Conservation (phyloP, 2,113 vertebrate species). For the Dasyornis broadbenti region DNA sequence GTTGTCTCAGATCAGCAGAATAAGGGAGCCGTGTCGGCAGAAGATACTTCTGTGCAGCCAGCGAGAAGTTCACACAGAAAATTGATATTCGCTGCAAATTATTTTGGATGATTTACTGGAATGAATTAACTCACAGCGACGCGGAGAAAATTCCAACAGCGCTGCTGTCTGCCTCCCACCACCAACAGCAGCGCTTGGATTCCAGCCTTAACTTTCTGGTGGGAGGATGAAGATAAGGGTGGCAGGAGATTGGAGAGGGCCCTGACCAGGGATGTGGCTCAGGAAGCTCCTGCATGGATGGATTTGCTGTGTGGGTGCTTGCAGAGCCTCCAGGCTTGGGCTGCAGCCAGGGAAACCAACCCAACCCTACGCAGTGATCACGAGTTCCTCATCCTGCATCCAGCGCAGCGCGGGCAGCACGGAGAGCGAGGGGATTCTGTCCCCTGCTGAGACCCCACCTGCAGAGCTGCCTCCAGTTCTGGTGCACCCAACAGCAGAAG, state of each 20-base stretch:
- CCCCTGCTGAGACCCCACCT: background rate
- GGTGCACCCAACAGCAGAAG: background rate
- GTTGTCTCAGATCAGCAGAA: conserved; percentile 61
- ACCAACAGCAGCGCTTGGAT: rapidly evolving
- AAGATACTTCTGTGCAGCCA: conserved; percentile 51
- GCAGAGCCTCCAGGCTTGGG: background rate
- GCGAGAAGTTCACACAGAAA: conserved; percentile 58
- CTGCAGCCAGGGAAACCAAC: background rate
- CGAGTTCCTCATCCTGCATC: background rate
- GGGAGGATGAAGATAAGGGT: background rate
- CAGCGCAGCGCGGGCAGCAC: background rate
- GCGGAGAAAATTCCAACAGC: conserved; percentile 2
- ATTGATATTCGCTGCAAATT: conserved; percentile 56
- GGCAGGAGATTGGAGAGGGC: rapidly evolving
- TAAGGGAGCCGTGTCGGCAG: conserved; percentile 43
- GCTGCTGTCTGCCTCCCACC: background rate
- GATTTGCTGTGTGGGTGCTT: rapidly evolving
- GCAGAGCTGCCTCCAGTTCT: background rate
- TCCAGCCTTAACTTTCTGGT: rapidly evolving
- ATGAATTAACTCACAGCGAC: conserved; percentile 56
- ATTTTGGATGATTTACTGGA: conserved; percentile 67
- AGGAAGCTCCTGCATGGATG: rapidly evolving
- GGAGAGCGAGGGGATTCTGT: background rate
- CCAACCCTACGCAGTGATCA: rapidly evolving
- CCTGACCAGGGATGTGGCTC: background rate